Percentiles rank a stretch among this genome's conserved stretches.
Conservation (phyloP, 2,113 vertebrate species). For the Dendrocopos noguchii region DNA sequence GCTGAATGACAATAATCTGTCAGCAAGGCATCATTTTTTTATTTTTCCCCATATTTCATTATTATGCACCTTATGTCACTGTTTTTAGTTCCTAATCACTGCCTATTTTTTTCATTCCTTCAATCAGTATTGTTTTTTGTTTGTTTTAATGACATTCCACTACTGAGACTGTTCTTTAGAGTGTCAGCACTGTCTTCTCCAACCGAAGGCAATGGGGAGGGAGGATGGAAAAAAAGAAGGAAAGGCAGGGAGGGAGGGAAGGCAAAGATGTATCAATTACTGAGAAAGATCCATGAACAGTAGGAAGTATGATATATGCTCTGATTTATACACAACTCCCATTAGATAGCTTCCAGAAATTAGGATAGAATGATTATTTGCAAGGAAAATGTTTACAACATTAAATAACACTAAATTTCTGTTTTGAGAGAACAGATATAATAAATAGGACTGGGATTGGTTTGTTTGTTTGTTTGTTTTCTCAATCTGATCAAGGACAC, state of each 20-base stretch:
- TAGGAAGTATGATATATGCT: conserved; percentile 62
- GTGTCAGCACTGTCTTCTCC: background rate
- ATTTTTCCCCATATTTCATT: conserved; percentile 72
- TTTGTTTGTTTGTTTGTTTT: background rate
- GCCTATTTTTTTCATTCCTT: conserved; percentile 59
- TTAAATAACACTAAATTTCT: conserved; percentile 45
- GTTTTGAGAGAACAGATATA: background rate
- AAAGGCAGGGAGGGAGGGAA: background rate
- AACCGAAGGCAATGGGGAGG: background rate
- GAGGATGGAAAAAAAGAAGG: background rate
- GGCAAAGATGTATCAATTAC: conserved; percentile 37
- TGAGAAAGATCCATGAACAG: conserved; percentile 31
- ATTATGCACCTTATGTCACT: conserved; percentile 78
- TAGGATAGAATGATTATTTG: conserved; percentile 72
- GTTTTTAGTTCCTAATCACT: conserved; percentile 64
- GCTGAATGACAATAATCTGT: conserved; percentile 77
- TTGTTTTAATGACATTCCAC: conserved; percentile 65
- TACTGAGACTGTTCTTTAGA: conserved; percentile 29
- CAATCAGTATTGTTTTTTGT: conserved; percentile 40
- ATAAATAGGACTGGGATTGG: background rate
- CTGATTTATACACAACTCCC: conserved; percentile 63
- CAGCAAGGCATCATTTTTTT: conserved; percentile 64
- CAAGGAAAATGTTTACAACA: conserved; percentile 44
- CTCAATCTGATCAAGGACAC: rapidly evolving
- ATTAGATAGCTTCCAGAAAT: conserved; percentile 65